Conservation (phyloP, 2,888 invertebrate species). For the Creontiades dilutus region DNA sequence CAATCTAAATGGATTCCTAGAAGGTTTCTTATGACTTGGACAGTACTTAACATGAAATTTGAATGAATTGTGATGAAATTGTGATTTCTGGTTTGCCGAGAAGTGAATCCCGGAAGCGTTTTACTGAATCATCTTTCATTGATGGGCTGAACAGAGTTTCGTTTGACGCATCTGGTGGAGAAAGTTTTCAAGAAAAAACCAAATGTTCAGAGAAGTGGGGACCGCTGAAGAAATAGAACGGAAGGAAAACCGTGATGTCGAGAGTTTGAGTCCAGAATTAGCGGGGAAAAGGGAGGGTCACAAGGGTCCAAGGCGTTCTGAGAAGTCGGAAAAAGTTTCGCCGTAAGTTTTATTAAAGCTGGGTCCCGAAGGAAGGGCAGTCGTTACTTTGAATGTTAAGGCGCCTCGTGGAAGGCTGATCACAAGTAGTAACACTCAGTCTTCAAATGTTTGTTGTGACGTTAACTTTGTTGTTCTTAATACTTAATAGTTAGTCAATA, state of each 20-base stretch:
- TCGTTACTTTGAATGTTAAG: constrained; percentile 7
- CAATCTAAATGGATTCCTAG: too few relatives aligned
- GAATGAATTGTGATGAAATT: too few relatives aligned
- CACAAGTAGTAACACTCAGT: background rate
- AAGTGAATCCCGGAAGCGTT: background rate
- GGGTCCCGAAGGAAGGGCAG: background rate
- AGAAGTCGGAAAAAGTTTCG: background rate
- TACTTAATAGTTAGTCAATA: too few relatives aligned
- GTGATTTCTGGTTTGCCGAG: too few relatives aligned
- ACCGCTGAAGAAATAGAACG: background rate
- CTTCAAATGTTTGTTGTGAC: background rate
- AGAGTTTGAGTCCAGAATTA: constrained; percentile 25
- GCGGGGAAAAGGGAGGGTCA: background rate
- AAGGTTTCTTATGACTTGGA: too few relatives aligned
- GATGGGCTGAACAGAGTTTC: background rate
- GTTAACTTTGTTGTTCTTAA: background rate
- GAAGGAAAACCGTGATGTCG: background rate
- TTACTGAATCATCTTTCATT: background rate
- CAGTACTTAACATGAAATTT: too few relatives aligned
- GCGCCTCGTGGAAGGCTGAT: background rate
- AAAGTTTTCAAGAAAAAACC: too few relatives aligned
- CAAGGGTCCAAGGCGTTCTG: background rate
- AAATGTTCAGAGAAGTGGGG: background rate
- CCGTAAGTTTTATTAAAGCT: constrained; percentile 4
- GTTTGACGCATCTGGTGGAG: too few relatives aligned